Percentiles rank a stretch among this genome's conserved stretches.
These are phyloP conservation scores for Artibeus jamaicensis DNA, from an alignment of 2,797 vertebrate genomes.

Conservation along the genomic window DNA sequence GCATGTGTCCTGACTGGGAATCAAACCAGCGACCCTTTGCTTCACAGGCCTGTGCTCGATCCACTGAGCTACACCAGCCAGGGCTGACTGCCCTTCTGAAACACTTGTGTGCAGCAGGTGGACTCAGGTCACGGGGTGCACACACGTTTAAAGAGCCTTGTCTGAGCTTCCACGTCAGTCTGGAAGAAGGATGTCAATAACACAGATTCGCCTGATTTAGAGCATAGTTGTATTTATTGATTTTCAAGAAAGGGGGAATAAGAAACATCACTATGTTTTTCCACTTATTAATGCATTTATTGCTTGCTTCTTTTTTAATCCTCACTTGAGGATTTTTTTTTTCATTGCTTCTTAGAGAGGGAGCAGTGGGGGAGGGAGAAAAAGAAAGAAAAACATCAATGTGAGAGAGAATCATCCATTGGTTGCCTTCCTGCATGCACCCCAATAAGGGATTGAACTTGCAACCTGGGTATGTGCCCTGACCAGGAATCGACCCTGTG, in stretches of 20 bases:
- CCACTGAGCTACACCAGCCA: too few species aligned
- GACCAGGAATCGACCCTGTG: background rate
- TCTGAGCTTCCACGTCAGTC: background rate
- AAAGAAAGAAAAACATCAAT: background rate
- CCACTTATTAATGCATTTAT: too few species aligned
- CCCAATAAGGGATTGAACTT: background rate
- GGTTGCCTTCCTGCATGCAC: background rate
- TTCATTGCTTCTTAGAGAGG: too few species aligned
- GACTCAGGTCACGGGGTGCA: too few species aligned
- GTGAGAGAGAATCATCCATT: background rate
- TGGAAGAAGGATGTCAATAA: background rate
- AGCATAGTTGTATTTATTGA: background rate
- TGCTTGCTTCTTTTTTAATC: too few species aligned
- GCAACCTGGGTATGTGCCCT: background rate
- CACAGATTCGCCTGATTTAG: background rate
- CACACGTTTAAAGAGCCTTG: background rate
- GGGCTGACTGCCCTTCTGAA: too few species aligned
- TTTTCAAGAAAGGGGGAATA: background rate
- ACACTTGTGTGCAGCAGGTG: background rate
- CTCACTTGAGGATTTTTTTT: too few species aligned
- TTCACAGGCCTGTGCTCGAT: too few species aligned
- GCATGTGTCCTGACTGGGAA: too few species aligned
- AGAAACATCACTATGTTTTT: background rate
- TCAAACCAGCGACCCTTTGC: too few species aligned
- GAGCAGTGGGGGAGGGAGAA: too few species aligned